Conservation (phyloP, 2,888 invertebrate species). For the Nemoura dubitans region DNA sequence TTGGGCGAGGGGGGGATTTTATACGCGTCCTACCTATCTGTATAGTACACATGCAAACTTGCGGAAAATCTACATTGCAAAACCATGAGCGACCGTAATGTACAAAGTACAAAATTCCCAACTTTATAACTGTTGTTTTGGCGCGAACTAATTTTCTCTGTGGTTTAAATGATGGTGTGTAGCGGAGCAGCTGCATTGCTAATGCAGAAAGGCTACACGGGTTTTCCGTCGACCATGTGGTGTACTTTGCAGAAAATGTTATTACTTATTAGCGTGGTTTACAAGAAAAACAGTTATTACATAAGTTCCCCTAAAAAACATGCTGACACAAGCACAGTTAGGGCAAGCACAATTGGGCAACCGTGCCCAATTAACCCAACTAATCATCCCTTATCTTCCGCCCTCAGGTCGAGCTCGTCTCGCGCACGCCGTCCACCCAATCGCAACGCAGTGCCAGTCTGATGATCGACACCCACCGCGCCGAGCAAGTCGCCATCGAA, state of each 20-base stretch:
- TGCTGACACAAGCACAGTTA: too few species aligned
- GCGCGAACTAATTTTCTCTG: background rate
- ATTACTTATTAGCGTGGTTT: too few species aligned
- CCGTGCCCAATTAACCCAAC: background rate
- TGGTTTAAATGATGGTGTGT: background rate
- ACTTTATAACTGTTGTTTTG: background rate
- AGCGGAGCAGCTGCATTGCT: background rate
- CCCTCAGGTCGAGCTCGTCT: conserved; percentile 51
- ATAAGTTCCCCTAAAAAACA: too few species aligned
- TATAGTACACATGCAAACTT: too few species aligned
- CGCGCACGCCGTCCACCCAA: conserved; percentile 47
- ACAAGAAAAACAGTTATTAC: too few species aligned
- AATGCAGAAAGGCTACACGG: background rate
- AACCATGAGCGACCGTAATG: background rate
- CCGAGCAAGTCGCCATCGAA: conserved; percentile 41
- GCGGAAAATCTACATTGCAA: background rate
- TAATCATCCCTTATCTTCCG: background rate
- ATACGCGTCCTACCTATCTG: background rate
- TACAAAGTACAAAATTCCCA: background rate
- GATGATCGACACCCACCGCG: conserved; percentile 51
- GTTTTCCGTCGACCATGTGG: too few species aligned
- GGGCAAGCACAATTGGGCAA: too few species aligned
- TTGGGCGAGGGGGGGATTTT: background rate
- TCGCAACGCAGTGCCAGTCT: conserved; percentile 50
- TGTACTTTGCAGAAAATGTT: too few species aligned